phyloP scores from a whole-genome alignment of 2,888 invertebrate genomes.

The Agonopterix arenella region DNA sequence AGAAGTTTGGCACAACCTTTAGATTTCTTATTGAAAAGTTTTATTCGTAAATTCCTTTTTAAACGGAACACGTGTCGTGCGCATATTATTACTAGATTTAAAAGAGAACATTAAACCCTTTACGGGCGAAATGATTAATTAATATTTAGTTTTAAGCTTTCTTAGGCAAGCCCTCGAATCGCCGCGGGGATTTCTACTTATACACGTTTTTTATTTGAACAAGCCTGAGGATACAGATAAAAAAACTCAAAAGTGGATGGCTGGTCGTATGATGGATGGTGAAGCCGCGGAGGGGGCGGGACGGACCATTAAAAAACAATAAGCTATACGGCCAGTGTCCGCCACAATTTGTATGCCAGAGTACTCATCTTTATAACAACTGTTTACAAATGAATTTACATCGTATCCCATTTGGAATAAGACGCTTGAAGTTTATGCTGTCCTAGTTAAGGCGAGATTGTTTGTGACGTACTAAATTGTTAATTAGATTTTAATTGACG shows the following conservation, averaged over 20 bases:
- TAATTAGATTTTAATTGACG: conserved; percentile 62
- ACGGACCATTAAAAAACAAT: conserved; percentile 71
- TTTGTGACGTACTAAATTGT: conserved; percentile 41
- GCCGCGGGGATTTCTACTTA: conserved; percentile 58
- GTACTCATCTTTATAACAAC: conserved; percentile 51
- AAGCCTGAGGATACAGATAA: conserved; percentile 28
- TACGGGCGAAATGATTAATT: conserved; percentile 45
- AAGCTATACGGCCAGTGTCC: conserved; percentile 60
- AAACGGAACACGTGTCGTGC: not conserved
- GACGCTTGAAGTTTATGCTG: conserved; percentile 8
- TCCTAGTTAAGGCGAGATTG: conserved; percentile 34
- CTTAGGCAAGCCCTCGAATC: conserved; percentile 48
- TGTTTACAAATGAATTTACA: conserved; percentile 12
- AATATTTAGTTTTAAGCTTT: conserved; percentile 60
- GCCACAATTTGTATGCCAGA: conserved; percentile 56
- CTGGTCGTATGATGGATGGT: conserved; percentile 52
- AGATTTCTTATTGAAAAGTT: no score
- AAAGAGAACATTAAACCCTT: conserved; percentile 4
- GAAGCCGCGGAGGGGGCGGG: conserved; percentile 54
- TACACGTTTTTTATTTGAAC: conserved; percentile 44
- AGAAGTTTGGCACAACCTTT: no score
- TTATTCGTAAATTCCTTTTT: no score
- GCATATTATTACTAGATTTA: not conserved
- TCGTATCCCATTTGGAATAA: conserved; percentile 5
- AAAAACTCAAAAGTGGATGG: conserved; percentile 31